Percentiles rank a stretch among this genome's conserved stretches.
These are phyloP conservation scores for Alouatta palliata DNA, from an alignment of 2,113 vertebrate genomes.

Conservation along the genomic window DNA sequence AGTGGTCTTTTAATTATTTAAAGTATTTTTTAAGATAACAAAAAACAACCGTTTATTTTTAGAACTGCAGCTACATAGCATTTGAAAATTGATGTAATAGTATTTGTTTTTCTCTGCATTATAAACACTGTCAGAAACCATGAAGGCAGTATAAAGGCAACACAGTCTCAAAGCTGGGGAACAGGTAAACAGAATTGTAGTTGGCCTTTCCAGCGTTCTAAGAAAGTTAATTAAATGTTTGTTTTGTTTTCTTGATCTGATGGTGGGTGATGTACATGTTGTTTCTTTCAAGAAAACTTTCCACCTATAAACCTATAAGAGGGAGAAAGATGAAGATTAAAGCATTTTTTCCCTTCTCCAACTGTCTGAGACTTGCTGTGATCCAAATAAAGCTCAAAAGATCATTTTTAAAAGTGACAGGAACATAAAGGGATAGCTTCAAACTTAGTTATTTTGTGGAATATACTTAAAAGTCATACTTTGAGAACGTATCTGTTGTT, in stretches of 20 bases:
- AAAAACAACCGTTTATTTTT: background rate
- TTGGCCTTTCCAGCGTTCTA: conserved; percentile 31
- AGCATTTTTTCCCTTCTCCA: background rate
- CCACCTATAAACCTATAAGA: background rate
- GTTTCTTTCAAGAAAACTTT: background rate
- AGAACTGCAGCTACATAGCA: background rate
- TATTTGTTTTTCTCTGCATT: conserved; percentile 47
- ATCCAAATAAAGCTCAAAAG: conserved; percentile 31
- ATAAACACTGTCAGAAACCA: conserved; percentile 41
- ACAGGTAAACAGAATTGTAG: background rate
- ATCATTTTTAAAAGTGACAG: background rate
- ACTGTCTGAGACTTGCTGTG: background rate
- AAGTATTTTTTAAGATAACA: conserved; percentile 11
- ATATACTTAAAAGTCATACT: background rate
- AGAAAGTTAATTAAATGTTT: conserved; percentile 60
- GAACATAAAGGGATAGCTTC: background rate
- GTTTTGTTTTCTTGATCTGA: conserved; percentile 48
- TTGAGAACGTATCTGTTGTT: background rate
- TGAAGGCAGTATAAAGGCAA: background rate
- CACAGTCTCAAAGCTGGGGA: background rate
- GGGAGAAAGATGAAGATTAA: conserved; percentile 27
- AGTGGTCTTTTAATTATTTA: conserved; percentile 26
- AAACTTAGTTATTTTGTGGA: conserved; percentile 21
- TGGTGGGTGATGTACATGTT: background rate
- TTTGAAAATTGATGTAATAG: conserved; percentile 36